Percentiles rank a stretch among this genome's conserved stretches.
phyloP scores from a whole-genome alignment of 2,797 vertebrate species.

The Phataginus tetradactyla region DNA sequence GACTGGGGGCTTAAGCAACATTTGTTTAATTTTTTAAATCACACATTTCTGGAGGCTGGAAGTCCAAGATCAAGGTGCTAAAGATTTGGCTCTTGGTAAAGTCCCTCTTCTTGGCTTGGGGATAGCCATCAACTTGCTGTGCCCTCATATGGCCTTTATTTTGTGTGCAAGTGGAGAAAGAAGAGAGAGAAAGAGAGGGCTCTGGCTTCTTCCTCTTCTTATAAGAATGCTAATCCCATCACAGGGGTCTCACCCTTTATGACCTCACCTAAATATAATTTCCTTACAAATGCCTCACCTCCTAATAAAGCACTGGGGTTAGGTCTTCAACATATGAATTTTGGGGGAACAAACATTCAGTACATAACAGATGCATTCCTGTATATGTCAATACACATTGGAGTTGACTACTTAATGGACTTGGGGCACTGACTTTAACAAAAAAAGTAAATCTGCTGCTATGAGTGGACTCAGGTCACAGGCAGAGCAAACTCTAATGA shows the following conservation, averaged over 20 bases:
- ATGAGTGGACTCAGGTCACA: background rate
- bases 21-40: background rate
- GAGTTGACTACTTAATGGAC: background rate
- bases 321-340: background rate
- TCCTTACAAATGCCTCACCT: background rate
- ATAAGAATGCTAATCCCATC: background rate
- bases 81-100: background rate
- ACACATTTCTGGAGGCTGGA: background rate
- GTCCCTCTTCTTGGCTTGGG: background rate
- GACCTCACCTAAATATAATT: background rate
- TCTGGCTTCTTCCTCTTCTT: background rate
- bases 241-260: background rate
- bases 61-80: background rate
- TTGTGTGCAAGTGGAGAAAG: background rate
- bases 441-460: background rate
- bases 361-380: background rate
- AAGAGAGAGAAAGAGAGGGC: background rate
- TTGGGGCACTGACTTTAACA: background rate
- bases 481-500: constrained; percentile 18
- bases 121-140: background rate
- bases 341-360: background rate
- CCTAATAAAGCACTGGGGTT: rapidly evolving
- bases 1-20: background rate
- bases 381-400: background rate
- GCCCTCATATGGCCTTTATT: background rate